Conservation (phyloP, 2,888 invertebrate species). For the Hirtodrosophila trivittata region DNA sequence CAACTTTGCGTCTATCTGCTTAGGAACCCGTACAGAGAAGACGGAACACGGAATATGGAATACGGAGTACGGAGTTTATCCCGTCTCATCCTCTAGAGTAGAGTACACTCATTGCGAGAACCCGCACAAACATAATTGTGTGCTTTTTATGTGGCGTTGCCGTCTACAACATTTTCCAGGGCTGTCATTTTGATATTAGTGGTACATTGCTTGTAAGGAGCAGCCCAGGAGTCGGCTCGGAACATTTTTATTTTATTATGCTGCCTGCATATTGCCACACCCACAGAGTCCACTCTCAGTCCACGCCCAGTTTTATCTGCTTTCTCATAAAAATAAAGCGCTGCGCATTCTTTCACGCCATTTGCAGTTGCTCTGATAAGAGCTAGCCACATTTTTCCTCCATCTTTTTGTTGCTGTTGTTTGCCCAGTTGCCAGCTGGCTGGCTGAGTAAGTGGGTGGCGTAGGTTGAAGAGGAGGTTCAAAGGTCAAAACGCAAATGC, state of each 20-base stretch:
- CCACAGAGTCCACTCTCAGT: conserved; percentile 19
- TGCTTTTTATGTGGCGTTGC: conserved; percentile 71
- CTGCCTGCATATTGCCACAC: conserved; percentile 67
- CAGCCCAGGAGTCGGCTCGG: conserved; percentile 33
- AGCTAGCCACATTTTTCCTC: conserved; percentile 55
- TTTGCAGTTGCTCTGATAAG: conserved; percentile 76
- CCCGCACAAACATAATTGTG: conserved; percentile 60
- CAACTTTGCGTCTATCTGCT: conserved; percentile 51
- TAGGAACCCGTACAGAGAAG: conserved; percentile 22
- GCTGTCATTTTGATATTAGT: conserved; percentile 72
- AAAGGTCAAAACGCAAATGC: conserved; percentile 72
- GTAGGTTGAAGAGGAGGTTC: conserved; percentile 23
- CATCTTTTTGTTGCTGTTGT: conserved; percentile 6
- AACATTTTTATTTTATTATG: conserved; percentile 74
- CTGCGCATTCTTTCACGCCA: conserved; percentile 79
- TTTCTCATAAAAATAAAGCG: conserved; percentile 77
- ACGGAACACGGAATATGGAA: neutral
- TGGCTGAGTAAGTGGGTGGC: conserved; percentile 1
- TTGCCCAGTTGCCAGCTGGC: conserved; percentile 23
- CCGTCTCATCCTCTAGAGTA: neutral
- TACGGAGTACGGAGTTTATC: conserved; percentile 10
- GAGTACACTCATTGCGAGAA: conserved; percentile 9
- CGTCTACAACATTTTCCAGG: conserved; percentile 64
- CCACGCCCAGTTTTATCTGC: conserved; percentile 63
- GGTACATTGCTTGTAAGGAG: conserved; percentile 68